A percentile compares a stretch with the other conserved stretches of the same genome.
Conservation (phyloP, 2,797 vertebrate genomes). For the Tenualosa ilisha region DNA sequence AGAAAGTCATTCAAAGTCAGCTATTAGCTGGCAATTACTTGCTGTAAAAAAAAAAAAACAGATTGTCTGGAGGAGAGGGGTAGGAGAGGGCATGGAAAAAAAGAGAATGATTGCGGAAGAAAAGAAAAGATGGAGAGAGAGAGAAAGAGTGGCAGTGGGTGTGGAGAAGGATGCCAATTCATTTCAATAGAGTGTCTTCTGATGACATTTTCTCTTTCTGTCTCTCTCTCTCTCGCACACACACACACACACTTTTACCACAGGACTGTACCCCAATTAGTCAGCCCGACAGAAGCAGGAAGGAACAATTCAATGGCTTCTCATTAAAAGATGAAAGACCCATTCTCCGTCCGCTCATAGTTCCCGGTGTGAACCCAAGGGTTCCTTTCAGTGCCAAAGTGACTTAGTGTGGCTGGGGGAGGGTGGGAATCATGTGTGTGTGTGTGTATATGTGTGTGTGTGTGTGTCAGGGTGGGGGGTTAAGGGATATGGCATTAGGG, state of each 20-base stretch:
- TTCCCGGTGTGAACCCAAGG: conserved; percentile 51
- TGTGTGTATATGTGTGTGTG: conserved; percentile 1
- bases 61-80: conserved; percentile 34
- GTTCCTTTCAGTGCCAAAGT: conserved; percentile 57
- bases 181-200: conserved; percentile 72
- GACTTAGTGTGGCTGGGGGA: conserved; percentile 29
- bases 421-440: background rate
- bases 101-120: background rate
- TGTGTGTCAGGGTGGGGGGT: background rate
- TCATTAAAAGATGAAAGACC: conserved; percentile 75
- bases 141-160: conserved; percentile 31
- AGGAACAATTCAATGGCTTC: conserved; percentile 74
- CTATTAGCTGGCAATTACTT: conserved; percentile 51
- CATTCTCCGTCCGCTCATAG: conserved; percentile 35
- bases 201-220: conserved; percentile 36
- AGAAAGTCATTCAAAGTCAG: conserved; percentile 46
- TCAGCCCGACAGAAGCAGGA: conserved; percentile 59
- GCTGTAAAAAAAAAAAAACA: conserved; percentile 35
- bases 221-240: background rate
- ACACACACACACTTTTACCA: conserved; percentile 41
- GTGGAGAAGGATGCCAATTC: conserved; percentile 54
- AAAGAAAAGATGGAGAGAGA: background rate
- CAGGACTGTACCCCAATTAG: conserved; percentile 71
- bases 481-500: background rate
- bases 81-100: conserved; percentile 12